phyloP scores from a whole-genome alignment of 2,113 vertebrate genomes.

The Nettapus auritus region DNA sequence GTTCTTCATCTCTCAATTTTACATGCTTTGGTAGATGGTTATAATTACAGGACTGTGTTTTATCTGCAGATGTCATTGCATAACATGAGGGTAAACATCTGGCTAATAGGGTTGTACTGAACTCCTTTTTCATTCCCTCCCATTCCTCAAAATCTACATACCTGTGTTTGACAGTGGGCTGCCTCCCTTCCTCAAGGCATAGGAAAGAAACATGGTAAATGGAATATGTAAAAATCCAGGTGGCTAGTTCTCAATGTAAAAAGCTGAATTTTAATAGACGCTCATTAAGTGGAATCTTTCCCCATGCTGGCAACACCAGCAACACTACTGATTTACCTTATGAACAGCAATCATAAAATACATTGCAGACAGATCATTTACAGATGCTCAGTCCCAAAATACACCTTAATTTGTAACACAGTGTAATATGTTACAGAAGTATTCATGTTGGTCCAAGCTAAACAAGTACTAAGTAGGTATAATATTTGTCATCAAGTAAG shows the following conservation, averaged over 20 bases:
- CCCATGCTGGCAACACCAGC: not conserved
- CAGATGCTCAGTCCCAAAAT: not conserved
- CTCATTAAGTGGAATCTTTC: not conserved
- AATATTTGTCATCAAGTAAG: not conserved
- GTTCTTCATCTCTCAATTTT: slow-evolving; percentile 28
- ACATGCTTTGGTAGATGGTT: not conserved
- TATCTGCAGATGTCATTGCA: not conserved
- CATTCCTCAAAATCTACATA: not conserved
- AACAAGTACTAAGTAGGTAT: not conserved
- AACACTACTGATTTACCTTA: not conserved
- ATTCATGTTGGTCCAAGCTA: not conserved
- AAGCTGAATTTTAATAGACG: not conserved
- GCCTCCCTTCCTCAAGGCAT: not conserved
- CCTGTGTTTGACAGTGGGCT: not conserved
- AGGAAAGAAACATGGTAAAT: not conserved
- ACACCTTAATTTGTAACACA: not conserved
- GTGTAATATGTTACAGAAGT: not conserved
- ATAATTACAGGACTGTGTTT: not conserved
- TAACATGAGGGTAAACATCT: not conserved
- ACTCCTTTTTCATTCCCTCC: not conserved
- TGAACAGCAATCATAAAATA: not conserved
- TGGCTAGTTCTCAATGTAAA: not conserved
- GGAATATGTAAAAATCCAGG: not conserved
- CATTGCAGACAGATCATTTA: not conserved
- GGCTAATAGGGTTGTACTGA: not conserved